Evolutionary conservation across 2,888 invertebrate species (phyloP).

Genomic region (Leptopilina myrica): DNA sequence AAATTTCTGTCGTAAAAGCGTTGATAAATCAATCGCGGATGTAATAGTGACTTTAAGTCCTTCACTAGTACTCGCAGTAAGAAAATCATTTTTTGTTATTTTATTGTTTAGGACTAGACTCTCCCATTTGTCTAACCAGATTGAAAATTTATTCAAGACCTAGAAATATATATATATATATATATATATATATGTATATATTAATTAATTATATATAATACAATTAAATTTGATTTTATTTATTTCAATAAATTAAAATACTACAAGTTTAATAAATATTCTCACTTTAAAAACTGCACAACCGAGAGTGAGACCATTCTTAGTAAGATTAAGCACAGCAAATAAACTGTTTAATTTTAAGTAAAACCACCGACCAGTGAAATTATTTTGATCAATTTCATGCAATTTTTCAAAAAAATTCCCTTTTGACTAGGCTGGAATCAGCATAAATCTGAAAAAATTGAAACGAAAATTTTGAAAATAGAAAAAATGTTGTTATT

Average conservation of each 20-base stretch:
- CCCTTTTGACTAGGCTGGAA: constrained; percentile 7
- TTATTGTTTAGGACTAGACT: background rate
- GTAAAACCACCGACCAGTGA: constrained; percentile 23
- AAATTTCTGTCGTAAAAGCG: no score
- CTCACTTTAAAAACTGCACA: constrained; percentile 21
- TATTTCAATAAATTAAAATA: no score
- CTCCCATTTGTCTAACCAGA: constrained; percentile 25
- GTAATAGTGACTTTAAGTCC: constrained; percentile 11
- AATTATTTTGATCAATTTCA: background rate
- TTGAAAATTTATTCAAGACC: constrained; percentile 2
- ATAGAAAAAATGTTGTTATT: no score
- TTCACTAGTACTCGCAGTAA: constrained; percentile 8
- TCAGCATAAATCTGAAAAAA: no score
- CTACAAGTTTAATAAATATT: background rate
- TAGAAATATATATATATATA: background rate
- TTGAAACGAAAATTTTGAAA: no score
- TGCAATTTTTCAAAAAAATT: constrained; percentile 12
- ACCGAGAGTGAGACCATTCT: constrained; percentile 1
- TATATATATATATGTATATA: no score
- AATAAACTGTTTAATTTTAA: background rate
- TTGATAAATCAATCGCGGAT: no score
- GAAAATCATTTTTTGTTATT: background rate
- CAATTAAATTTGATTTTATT: no score
- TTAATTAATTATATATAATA: background rate
- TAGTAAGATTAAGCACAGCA: constrained; percentile 12